Evolutionary conservation across 1,140 invertebrate species (phyloP).

Genomic region (Orussus abietinus): DNA sequence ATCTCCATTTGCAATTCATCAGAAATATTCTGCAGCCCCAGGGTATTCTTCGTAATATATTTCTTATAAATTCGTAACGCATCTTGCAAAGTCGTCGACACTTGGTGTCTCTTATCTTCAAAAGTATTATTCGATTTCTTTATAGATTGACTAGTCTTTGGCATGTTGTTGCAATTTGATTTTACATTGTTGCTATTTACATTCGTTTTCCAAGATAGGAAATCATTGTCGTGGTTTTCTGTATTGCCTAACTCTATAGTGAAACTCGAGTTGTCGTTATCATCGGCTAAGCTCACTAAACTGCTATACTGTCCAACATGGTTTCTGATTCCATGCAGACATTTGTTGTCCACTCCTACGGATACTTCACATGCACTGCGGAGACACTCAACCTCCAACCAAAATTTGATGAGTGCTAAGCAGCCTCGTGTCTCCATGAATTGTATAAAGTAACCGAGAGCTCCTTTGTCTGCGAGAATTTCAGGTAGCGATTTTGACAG

Average conservation of each 20-base stretch:
- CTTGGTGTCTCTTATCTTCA: slow-evolving; percentile 9
- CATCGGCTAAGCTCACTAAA: slow-evolving; percentile 11
- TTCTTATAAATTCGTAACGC: slow-evolving; percentile 55
- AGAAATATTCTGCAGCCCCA: slow-evolving; percentile 43
- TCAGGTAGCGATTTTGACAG: slow-evolving; percentile 63
- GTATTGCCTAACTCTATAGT: slow-evolving; percentile 3
- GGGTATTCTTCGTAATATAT: slow-evolving; percentile 51
- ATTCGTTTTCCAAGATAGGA: slow-evolving; percentile 28
- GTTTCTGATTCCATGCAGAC: slow-evolving; percentile 3
- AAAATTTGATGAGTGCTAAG: slow-evolving; percentile 63
- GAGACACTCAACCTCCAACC: slow-evolving; percentile 70
- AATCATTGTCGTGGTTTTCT: slow-evolving; percentile 15
- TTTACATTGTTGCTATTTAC: slow-evolving; percentile 23
- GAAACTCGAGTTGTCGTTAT: slow-evolving; percentile 22
- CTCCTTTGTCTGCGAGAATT: slow-evolving; percentile 65
- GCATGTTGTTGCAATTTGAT: slow-evolving; percentile 32
- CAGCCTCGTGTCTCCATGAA: slow-evolving; percentile 63
- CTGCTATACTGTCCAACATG: slow-evolving; percentile 1
- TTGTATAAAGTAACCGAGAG: slow-evolving; percentile 70
- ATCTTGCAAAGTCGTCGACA: slow-evolving; percentile 44
- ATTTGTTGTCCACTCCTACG: not conserved
- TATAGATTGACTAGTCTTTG: slow-evolving; percentile 41
- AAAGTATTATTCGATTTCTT: slow-evolving; percentile 25
- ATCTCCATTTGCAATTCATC: slow-evolving; percentile 46
- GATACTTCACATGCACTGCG: slow-evolving; percentile 31